phyloP scores from a whole-genome alignment of 1,140 invertebrate species.

The Sarcophaga bullata region DNA sequence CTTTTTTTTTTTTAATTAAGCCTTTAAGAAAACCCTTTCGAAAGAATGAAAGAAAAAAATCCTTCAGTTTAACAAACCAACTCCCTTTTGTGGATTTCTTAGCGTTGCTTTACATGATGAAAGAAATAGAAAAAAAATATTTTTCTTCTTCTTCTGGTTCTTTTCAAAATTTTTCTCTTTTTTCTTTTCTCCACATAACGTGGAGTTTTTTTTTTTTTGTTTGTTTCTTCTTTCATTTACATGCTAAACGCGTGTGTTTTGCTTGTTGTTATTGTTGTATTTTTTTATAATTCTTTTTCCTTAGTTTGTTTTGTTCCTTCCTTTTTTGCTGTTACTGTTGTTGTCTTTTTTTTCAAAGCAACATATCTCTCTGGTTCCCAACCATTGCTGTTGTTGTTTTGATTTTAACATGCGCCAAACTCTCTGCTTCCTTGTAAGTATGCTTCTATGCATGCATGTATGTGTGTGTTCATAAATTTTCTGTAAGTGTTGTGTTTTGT shows the following conservation, averaged over 20 bases:
- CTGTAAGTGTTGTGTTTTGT: neutral
- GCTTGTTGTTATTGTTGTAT: neutral
- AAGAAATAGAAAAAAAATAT: no score
- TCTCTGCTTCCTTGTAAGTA: no score
- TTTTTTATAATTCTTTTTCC: no score
- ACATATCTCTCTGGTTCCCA: no score
- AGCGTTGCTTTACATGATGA: no score
- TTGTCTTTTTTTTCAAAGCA: neutral
- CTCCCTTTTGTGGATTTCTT: conserved; percentile 35
- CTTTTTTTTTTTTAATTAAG: no score
- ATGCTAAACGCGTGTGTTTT: neutral
- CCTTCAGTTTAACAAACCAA: neutral
- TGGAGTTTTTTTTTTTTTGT: neutral
- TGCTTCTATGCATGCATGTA: no score
- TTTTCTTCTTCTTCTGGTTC: neutral
- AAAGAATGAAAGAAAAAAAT: no score
- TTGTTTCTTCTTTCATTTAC: neutral
- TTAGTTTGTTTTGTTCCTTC: neutral
- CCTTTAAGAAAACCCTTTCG: no score
- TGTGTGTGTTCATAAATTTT: no score
- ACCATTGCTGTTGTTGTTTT: neutral
- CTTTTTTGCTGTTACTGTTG: conserved; percentile 2
- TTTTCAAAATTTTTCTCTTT: neutral
- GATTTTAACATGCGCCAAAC: conserved; percentile 2
- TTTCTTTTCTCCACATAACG: neutral